phyloP scores from a whole-genome alignment of 1,140 invertebrate species.

The Drosophila mauritiana region DNA sequence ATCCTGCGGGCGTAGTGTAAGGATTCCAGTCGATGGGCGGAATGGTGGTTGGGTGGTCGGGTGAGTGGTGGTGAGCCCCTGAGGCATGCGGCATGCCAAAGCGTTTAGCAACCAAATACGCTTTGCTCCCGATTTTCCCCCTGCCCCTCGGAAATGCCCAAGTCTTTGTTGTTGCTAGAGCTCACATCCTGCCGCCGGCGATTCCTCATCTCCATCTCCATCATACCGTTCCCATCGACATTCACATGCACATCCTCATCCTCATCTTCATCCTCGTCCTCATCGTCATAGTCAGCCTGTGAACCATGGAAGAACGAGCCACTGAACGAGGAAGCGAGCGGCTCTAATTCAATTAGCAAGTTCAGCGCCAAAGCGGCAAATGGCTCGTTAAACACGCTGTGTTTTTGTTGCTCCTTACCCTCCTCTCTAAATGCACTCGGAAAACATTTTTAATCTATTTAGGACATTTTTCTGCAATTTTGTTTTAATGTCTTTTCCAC shows the following conservation, averaged over 20 bases:
- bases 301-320: conserved; percentile 31
- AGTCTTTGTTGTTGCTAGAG: conserved; percentile 22
- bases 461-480: neutral
- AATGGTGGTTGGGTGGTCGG: conserved; percentile 9
- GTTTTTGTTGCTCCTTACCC: conserved; percentile 40
- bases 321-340: conserved; percentile 49
- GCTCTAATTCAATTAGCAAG: conserved; percentile 80
- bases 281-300: conserved; percentile 5
- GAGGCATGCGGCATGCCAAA: conserved; percentile 73
- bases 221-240: conserved; percentile 9
- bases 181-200: conserved; percentile 54
- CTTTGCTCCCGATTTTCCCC: conserved; percentile 42
- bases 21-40: no score
- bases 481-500: no score
- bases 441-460: neutral
- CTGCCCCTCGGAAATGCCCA: neutral
- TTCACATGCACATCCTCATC: conserved; percentile 7
- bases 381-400: conserved; percentile 82
- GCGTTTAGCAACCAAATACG: conserved; percentile 68
- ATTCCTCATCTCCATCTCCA: conserved; percentile 18
- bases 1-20: conserved; percentile 68
- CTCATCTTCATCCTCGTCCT: neutral
- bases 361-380: conserved; percentile 81
- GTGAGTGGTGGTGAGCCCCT: conserved; percentile 30
- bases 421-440: conserved; percentile 1